Evolutionary conservation across 2,888 invertebrate species (phyloP).

Genomic region (Polietes domitor): DNA sequence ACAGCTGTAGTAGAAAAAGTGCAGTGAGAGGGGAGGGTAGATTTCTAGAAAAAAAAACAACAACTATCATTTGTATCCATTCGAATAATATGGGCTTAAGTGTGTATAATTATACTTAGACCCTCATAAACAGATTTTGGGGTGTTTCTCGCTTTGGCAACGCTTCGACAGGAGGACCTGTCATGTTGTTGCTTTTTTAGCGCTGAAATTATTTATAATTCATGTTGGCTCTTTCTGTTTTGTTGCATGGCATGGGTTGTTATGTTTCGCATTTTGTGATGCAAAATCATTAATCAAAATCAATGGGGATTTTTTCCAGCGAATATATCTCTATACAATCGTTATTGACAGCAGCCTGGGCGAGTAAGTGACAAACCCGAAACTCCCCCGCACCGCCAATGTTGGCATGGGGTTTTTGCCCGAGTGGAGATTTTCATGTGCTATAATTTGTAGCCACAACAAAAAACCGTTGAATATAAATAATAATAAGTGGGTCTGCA

Average conservation of each 20-base stretch:
- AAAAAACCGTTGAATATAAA: no score
- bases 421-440: no score
- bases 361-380: no score
- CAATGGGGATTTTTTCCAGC: background rate
- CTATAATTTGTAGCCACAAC: no score
- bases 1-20: background rate
- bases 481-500: no score
- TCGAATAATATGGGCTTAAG: background rate
- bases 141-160: background rate
- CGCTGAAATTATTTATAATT: background rate
- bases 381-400: no score
- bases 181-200: background rate
- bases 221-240: background rate
- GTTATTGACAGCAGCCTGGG: no score
- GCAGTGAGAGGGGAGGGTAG: background rate
- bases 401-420: no score
- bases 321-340: no score
- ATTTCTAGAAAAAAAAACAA: background rate
- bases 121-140: background rate
- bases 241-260: background rate
- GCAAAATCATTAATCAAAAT: conserved; percentile 1
- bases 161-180: background rate
- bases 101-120: background rate
- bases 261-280: background rate
- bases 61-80: background rate